phyloP scores from a whole-genome alignment of 2,888 invertebrate genomes.

The Andricus quercusramuli region DNA sequence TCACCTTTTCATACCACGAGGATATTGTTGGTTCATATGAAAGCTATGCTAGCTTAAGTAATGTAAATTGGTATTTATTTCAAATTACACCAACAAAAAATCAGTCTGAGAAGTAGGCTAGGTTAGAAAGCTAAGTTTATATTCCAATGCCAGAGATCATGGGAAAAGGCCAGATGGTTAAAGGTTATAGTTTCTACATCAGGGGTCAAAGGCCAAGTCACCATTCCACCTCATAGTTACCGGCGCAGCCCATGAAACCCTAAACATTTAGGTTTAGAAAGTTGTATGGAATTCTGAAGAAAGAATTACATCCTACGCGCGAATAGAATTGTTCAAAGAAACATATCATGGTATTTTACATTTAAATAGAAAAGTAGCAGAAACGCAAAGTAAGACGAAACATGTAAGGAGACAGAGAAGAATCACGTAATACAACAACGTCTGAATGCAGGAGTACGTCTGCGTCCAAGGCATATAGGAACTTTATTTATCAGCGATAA shows the following conservation, averaged over 20 bases:
- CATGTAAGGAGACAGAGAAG: slow-evolving; percentile 20
- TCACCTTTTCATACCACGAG: not conserved
- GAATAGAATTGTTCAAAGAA: slow-evolving; percentile 9
- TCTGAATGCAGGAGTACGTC: slow-evolving; percentile 24
- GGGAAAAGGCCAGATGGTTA: too few species aligned
- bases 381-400: not conserved
- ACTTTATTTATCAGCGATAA: slow-evolving; percentile 36
- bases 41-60: not conserved
- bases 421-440: slow-evolving; percentile 34
- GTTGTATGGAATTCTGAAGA: not conserved
- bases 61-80: not conserved
- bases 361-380: slow-evolving; percentile 15
- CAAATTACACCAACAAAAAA: too few species aligned
- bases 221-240: too few species aligned
- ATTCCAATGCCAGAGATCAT: too few species aligned
- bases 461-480: slow-evolving; percentile 21
- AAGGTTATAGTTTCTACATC: too few species aligned
- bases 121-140: too few species aligned
- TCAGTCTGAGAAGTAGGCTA: too few species aligned
- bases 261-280: not conserved
- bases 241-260: too few species aligned
- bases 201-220: too few species aligned
- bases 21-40: not conserved
- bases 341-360: slow-evolving; percentile 16
- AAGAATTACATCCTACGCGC: not conserved